Base-by-base conservation (phyloP, 2,113 vertebrate species). In the Cottus gobio region DNA sequence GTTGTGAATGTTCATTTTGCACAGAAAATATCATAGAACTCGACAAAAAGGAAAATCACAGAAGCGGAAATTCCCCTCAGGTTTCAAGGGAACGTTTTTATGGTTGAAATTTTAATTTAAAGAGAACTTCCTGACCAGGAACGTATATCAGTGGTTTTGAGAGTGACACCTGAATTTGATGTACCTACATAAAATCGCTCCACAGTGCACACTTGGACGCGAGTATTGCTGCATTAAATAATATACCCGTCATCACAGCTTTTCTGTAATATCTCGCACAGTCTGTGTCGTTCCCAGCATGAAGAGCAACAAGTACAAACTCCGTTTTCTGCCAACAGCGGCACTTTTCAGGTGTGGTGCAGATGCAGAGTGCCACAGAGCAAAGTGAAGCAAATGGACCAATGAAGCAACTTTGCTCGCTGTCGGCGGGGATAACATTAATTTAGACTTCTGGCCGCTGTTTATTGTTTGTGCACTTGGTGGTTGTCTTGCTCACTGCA, bases 401-500 rank as follows among this genome's bases (percentile, higher is more conserved):
- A 22, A 78, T 80, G 50, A 39, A 42, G 52, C 15, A 30, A 31
- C 69, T 62, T 72, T 69, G 30, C 42, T 75, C 12, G 16, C 24
- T 65, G 75, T 75, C 37, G 37, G 12, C 61, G 58, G 39, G 31
- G 72, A 37, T 70, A 13, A 61, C 13, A 36, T 74, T 80, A 68
- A 79, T 50, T 48, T 52, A 75, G 85, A 87, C 62, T 39, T 66
- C 30, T 72, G 58, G 69, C 44, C 62, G 24, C 13, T 44, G 73
- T 75, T 76, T 75, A 16, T 86, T 80, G 75, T 88, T 83, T 82
- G 60, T 67, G 42, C 58, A n/a, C 64, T 77, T 75, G 28, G 77
- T 79, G 70, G 64, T 56, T 82, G 54, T 16, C 31, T 63, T 58
- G 63, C 52, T 68, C 69, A 22, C 28, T 58, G 18, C 28, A 20